Conservation (phyloP, 2,888 invertebrate species). For the Rosalia funebris region DNA sequence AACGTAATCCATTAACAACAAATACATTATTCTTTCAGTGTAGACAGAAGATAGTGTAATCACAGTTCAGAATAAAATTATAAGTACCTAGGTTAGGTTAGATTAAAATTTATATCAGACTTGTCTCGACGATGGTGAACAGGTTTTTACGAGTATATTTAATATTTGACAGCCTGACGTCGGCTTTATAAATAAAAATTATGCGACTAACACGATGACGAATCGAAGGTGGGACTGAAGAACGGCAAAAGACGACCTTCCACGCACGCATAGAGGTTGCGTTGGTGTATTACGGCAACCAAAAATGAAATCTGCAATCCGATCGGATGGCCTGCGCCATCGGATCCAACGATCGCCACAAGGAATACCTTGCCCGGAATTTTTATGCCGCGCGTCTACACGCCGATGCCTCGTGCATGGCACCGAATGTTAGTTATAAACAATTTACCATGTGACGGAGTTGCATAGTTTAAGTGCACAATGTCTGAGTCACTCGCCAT, state of each 20-base stretch:
- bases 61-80: too few relatives aligned
- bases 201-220: neutral
- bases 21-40: too few relatives aligned
- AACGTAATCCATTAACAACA: too few relatives aligned
- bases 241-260: neutral
- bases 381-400: conserved; percentile 19
- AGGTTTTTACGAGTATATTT: too few relatives aligned
- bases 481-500: conserved; percentile 30
- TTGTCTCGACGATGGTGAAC: too few relatives aligned
- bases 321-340: too few relatives aligned
- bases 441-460: conserved; percentile 32
- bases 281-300: neutral
- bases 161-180: too few relatives aligned
- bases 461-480: conserved; percentile 16
- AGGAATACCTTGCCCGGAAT: neutral
- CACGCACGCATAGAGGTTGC: neutral
- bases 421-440: conserved; percentile 30
- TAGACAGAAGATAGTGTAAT: too few relatives aligned
- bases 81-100: too few relatives aligned
- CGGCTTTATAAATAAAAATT: neutral
- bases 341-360: too few relatives aligned
- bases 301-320: neutral
- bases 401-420: conserved; percentile 32
- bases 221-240: neutral
- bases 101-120: too few relatives aligned